Percentiles rank a stretch among this genome's conserved stretches.
phyloP scores from a whole-genome alignment of 2,888 invertebrate species.

The Axea sp. region DNA sequence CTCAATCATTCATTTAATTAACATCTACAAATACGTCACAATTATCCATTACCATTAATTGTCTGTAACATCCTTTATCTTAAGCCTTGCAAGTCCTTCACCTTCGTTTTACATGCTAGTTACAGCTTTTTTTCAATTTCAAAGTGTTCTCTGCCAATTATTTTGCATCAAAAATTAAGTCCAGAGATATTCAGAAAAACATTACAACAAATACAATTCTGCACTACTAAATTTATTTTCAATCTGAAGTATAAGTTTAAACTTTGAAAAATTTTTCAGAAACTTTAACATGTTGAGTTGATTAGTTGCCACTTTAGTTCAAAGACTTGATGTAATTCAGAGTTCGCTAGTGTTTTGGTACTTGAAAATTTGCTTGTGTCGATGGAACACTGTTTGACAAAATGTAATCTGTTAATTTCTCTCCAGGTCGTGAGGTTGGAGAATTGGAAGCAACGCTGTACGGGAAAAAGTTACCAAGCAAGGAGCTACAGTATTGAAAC shows the following conservation, averaged over 20 bases:
- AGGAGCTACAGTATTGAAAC: conserved; percentile 79
- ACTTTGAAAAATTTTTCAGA: too few relatives aligned
- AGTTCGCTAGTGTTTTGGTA: conserved; percentile 25
- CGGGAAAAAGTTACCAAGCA: conserved; percentile 72
- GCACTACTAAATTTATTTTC: too few relatives aligned
- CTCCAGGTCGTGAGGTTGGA: conserved; percentile 87
- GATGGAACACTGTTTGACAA: background rate
- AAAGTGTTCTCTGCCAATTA: too few relatives aligned
- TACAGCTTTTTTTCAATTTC: too few relatives aligned
- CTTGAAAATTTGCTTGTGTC: conserved; percentile 10
- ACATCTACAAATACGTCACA: conserved; percentile 23
- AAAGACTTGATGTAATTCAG: background rate
- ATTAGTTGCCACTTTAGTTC: too few relatives aligned
- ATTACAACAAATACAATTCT: too few relatives aligned
- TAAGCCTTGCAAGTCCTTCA: conserved; percentile 25
- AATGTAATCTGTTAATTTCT: background rate
- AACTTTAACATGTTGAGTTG: too few relatives aligned
- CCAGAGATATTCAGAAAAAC: too few relatives aligned
- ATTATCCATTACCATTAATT: too few relatives aligned
- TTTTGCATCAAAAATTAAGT: too few relatives aligned
- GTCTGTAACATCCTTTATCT: conserved; percentile 10
- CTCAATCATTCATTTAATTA: conserved; percentile 6
- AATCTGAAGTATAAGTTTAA: too few relatives aligned
- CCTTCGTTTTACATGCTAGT: too few relatives aligned
- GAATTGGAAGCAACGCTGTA: conserved; percentile 81